Conservation (phyloP, 2,113 vertebrate genomes). For the Apodemus sylvaticus region DNA sequence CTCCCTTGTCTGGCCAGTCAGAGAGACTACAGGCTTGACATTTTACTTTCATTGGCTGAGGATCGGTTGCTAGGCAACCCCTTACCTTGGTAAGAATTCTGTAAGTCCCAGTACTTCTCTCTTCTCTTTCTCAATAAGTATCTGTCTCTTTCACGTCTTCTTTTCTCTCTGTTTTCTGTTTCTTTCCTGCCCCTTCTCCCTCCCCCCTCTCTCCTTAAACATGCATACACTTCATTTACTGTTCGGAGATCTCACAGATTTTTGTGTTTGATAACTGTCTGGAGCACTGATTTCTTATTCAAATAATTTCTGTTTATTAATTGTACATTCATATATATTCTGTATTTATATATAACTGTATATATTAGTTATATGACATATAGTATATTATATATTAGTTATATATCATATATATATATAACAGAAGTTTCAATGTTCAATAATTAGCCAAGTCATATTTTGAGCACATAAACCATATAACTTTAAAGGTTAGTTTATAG, state of each 20-base stretch:
- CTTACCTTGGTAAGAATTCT: constrained; percentile 65
- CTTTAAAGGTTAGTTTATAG: neutral
- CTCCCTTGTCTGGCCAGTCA: constrained; percentile 61
- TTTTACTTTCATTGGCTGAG: constrained; percentile 68
- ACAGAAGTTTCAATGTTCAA: neutral
- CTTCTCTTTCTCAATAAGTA: constrained; percentile 30
- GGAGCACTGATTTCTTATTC: neutral
- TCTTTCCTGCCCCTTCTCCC: rapidly evolving
- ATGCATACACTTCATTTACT: neutral
- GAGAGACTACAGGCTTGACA: constrained; percentile 54
- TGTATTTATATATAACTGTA: neutral
- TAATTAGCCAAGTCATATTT: neutral
- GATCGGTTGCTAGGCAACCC: constrained; percentile 77
- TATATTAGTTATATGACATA: too few relatives aligned
- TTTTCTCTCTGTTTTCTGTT: neutral
- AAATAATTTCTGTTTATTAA: neutral
- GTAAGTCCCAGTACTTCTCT: constrained; percentile 29
- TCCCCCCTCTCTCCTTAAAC: neutral
- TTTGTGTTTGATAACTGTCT: neutral
- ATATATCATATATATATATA: neutral
- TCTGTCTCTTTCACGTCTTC: neutral
- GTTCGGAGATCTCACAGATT: neutral
- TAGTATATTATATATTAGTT: too few relatives aligned
- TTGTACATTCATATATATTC: neutral
- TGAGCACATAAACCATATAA: neutral